Conservation (phyloP, 1,140 invertebrate genomes). For the Drosophila nasuta region DNA sequence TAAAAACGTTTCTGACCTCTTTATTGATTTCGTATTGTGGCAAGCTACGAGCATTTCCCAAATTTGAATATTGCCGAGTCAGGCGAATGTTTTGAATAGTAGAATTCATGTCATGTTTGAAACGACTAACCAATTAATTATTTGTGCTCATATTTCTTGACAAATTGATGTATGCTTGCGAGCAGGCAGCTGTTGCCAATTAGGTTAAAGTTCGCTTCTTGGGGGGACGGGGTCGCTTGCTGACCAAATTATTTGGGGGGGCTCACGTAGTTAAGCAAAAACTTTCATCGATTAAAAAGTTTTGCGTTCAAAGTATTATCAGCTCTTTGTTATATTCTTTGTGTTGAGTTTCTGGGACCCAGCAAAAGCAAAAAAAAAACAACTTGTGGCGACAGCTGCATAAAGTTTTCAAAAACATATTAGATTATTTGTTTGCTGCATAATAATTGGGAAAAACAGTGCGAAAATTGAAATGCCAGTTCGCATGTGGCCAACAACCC, state of each 20-base stretch:
- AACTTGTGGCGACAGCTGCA: constrained; percentile 62
- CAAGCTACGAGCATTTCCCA: too few relatives aligned
- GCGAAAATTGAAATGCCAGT: constrained; percentile 55
- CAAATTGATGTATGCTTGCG: constrained; percentile 39
- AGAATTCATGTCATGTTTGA: constrained; percentile 27
- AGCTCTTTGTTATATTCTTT: constrained; percentile 45
- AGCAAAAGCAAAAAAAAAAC: not conserved
- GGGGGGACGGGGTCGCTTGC: not conserved
- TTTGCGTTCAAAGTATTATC: constrained; percentile 66
- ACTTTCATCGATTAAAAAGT: constrained; percentile 79
- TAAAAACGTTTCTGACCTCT: not conserved
- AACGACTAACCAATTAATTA: constrained; percentile 41
- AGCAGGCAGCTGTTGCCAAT: constrained; percentile 66
- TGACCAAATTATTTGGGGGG: constrained; percentile 1
- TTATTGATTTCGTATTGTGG: not conserved
- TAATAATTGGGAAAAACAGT: constrained; percentile 57
- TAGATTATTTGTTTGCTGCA: constrained; percentile 65
- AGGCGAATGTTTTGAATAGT: not conserved
- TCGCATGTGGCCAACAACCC: constrained; percentile 41
- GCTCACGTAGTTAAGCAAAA: constrained; percentile 66
- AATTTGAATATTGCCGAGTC: too few relatives aligned
- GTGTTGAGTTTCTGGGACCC: not conserved
- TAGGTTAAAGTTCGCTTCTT: constrained; percentile 55
- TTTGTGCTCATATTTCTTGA: constrained; percentile 41
- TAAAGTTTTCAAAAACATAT: constrained; percentile 58